A percentile compares a stretch with the other conserved stretches of the same genome.
These are phyloP conservation scores for Lasioglossum baleicum DNA, from an alignment of 1,140 invertebrate species.

Conservation along the genomic window DNA sequence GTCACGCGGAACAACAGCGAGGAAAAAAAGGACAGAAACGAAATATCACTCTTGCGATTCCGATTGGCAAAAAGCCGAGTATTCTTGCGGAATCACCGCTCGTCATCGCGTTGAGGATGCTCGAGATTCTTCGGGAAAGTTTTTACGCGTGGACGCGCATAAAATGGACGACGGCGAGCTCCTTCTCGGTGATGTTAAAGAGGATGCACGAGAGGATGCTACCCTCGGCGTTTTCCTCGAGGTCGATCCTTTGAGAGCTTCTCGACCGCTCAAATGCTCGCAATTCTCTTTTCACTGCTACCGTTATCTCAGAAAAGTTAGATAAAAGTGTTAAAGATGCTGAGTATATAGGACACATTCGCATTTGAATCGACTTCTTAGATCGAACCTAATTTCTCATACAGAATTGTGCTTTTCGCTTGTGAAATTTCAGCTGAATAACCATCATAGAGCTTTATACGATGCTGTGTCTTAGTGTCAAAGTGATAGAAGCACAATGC, in stretches of 20 bases:
- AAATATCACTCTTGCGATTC: neutral
- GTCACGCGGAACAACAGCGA: no score
- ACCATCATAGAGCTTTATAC: no score
- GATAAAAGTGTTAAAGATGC: no score
- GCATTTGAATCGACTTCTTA: no score
- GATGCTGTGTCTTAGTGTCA: no score
- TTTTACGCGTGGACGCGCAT: slow-evolving; percentile 21
- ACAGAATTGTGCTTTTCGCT: no score
- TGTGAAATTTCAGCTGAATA: no score
- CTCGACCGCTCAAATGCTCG: neutral
- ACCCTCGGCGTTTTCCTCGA: neutral
- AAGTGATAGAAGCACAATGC: no score
- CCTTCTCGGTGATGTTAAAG: slow-evolving; percentile 25
- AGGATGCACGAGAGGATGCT: neutral
- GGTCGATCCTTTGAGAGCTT: neutral
- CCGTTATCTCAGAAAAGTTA: no score
- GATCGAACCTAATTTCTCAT: no score
- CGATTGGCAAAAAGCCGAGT: neutral
- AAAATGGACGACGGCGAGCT: neutral
- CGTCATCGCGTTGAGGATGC: neutral
- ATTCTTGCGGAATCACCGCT: neutral
- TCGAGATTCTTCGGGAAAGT: slow-evolving; percentile 39
- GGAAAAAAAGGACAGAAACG: neutral
- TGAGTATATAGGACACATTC: no score
- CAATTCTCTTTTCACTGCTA: neutral